Evolutionary conservation across 2,888 invertebrate genomes (phyloP).

Genomic region (Chrysodeixis includens): DNA sequence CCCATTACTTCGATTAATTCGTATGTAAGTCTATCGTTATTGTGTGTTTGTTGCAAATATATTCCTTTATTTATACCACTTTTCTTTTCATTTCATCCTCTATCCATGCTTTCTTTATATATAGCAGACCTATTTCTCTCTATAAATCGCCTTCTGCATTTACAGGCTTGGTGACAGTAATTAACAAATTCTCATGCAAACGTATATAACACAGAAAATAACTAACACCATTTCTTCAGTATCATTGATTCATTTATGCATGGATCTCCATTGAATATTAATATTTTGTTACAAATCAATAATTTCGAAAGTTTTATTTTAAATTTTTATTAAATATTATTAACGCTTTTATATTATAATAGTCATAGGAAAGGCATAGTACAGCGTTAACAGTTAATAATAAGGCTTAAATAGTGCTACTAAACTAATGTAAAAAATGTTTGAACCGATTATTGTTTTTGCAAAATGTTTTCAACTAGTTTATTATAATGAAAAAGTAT

Average conservation of each 20-base stretch:
- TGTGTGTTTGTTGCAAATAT: conserved; percentile 89
- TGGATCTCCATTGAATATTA: conserved; percentile 84
- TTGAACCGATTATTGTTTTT: conserved; percentile 67
- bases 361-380: conserved; percentile 85
- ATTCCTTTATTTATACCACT: conserved; percentile 88
- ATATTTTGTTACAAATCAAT: conserved; percentile 72
- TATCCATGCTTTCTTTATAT: conserved; percentile 85
- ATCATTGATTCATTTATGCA: conserved; percentile 88
- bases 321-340: conserved; percentile 77
- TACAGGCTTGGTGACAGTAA: conserved; percentile 85
- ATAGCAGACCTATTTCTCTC: conserved; percentile 85
- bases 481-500: conserved; percentile 26
- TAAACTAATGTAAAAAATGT: conserved; percentile 67
- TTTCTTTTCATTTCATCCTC: conserved; percentile 89
- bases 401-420: conserved; percentile 84
- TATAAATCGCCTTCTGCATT: conserved; percentile 76
- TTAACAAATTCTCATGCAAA: conserved; percentile 80
- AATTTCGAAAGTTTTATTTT: conserved; percentile 69
- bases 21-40: conserved; percentile 85
- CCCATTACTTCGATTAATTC: conserved; percentile 71
- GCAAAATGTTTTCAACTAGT: conserved; percentile 57
- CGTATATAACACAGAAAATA: conserved; percentile 74
- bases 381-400: conserved; percentile 79
- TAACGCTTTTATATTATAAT: conserved; percentile 82
- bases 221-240: conserved; percentile 88